Conservation (phyloP, 2,797 vertebrate genomes). For the Hydrophis major region DNA sequence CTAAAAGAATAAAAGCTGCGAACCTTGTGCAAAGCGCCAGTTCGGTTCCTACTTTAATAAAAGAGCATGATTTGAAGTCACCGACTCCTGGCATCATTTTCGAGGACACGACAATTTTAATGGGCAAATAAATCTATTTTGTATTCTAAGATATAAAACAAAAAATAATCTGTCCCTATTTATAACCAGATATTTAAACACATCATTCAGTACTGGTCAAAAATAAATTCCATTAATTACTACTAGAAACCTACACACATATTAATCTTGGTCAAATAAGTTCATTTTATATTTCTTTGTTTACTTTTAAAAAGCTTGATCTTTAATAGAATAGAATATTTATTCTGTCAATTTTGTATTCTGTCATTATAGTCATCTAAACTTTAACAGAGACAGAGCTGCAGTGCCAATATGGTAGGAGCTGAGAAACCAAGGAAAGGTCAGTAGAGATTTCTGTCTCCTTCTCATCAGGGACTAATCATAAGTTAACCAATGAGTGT, state of each 20-base stretch:
- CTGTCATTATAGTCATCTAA: background rate
- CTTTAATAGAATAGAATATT: background rate
- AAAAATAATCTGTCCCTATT: background rate
- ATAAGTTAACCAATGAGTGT: background rate
- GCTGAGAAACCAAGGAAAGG: too few relatives aligned
- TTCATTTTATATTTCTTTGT: background rate
- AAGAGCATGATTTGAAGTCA: too few relatives aligned
- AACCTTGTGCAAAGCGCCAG: too few relatives aligned
- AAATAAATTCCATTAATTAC: background rate
- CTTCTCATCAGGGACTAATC: too few relatives aligned
- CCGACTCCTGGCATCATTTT: too few relatives aligned
- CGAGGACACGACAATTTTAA: too few relatives aligned
- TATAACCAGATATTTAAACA: background rate
- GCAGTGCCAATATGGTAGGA: too few relatives aligned
- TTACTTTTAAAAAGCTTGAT: background rate
- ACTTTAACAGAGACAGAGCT: too few relatives aligned
- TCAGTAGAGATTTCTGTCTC: too few relatives aligned
- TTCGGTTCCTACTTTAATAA: too few relatives aligned
- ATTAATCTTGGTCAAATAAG: background rate
- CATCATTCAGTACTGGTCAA: background rate
- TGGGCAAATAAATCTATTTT: too few relatives aligned
- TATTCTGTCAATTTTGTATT: background rate
- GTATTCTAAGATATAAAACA: background rate
- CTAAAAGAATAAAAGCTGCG: too few relatives aligned
- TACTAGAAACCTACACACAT: background rate